A percentile compares a stretch with the other conserved stretches of the same genome.
Evolutionary conservation across 1,140 invertebrate genomes (phyloP).

Genomic region (Venturia canescens): DNA sequence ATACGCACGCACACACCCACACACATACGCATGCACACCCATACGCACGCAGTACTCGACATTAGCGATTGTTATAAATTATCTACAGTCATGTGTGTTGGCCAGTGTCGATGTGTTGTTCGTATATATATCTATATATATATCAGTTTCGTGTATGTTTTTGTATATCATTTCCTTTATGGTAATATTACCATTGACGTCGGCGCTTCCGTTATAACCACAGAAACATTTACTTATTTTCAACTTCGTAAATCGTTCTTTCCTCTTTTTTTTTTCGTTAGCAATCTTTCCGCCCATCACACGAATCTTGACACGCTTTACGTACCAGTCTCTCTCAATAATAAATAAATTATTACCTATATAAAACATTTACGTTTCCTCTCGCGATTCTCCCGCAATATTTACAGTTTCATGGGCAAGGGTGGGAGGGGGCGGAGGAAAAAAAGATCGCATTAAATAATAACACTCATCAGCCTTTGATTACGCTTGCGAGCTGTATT

Average conservation of each 20-base stretch:
- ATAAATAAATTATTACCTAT: constrained; percentile 75
- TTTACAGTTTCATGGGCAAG: constrained; percentile 63
- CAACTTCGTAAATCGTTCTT: not conserved
- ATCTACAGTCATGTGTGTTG: constrained; percentile 70
- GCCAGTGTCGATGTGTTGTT: constrained; percentile 26
- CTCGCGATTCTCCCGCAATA: constrained; percentile 60
- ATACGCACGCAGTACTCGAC: constrained; percentile 71
- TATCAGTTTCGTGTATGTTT: constrained; percentile 17
- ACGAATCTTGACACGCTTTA: constrained; percentile 51
- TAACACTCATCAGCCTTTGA: constrained; percentile 66
- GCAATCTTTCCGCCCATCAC: not conserved
- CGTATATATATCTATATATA: constrained; percentile 44
- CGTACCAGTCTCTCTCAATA: constrained; percentile 60
- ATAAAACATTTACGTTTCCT: constrained; percentile 67
- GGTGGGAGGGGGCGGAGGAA: constrained; percentile 40
- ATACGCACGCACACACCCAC: constrained; percentile 46
- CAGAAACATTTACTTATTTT: constrained; percentile 27
- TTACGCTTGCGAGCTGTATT: constrained; percentile 57
- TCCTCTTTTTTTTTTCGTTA: not conserved
- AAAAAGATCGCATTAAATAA: constrained; percentile 58
- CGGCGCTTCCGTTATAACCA: constrained; percentile 19
- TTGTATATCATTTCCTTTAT: constrained; percentile 40
- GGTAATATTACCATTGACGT: constrained; percentile 32
- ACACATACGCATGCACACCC: constrained; percentile 36
- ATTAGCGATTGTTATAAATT: constrained; percentile 75